Percentiles rank a stretch among this genome's conserved stretches.
Conservation (phyloP, 2,797 vertebrate species). For the Ispidina lecontei region DNA sequence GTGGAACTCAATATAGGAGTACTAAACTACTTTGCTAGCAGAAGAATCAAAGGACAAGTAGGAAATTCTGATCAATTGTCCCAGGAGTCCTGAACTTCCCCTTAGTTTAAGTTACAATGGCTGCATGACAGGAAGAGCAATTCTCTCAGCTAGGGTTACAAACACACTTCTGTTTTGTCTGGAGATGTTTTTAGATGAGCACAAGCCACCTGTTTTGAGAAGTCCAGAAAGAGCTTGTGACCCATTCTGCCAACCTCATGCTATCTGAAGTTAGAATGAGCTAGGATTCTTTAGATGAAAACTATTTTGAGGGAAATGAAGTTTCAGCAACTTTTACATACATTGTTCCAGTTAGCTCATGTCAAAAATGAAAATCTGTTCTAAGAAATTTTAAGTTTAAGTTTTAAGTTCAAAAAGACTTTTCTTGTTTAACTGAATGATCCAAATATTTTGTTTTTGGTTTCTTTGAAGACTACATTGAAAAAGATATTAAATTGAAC, state of each 20-base stretch:
- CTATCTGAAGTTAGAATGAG: background rate
- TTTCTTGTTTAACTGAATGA: background rate
- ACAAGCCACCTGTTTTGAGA: background rate
- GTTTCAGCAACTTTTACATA: background rate
- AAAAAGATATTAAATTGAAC: background rate
- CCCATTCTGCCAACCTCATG: background rate
- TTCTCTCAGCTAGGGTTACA: background rate
- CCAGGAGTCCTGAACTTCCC: background rate
- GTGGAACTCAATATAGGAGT: background rate
- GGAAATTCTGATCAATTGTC: background rate
- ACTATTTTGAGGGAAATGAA: background rate
- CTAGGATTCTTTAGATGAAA: background rate
- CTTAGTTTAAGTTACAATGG: background rate
- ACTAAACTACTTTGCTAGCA: background rate
- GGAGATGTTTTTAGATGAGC: background rate
- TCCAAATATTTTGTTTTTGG: background rate
- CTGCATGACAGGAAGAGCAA: background rate
- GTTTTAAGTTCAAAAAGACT: background rate
- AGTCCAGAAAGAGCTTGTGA: background rate
- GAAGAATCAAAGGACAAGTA: background rate
- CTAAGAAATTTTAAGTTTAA: background rate
- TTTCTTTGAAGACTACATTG: background rate
- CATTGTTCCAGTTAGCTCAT: background rate
- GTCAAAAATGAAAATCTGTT: background rate
- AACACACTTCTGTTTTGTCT: background rate